Evolutionary conservation across 2,888 invertebrate species (phyloP).

Genomic region (Noctua comes): DNA sequence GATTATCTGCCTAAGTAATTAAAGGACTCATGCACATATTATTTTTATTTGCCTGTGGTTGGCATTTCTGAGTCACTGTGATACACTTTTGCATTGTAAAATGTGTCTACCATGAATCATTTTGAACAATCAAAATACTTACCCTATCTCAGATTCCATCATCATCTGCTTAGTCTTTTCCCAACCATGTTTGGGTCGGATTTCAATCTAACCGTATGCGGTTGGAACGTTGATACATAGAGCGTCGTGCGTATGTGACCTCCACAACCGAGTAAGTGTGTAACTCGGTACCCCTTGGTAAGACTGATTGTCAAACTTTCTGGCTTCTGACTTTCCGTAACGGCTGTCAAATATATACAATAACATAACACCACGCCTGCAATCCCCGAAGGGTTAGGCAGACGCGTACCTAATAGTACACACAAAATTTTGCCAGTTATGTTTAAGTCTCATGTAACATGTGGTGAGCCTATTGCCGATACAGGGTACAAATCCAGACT

Average conservation of each 20-base stretch:
- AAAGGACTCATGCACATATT: conserved; percentile 4
- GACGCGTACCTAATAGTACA: neutral
- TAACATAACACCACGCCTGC: neutral
- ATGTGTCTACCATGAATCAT: conserved; percentile 18
- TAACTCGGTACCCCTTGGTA: neutral
- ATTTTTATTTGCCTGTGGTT: conserved; percentile 20
- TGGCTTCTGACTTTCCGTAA: neutral
- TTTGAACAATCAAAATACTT: neutral
- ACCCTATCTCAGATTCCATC: neutral
- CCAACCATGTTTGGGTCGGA: neutral
- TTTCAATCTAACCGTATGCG: neutral
- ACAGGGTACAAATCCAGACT: too few species aligned
- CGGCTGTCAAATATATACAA: neutral
- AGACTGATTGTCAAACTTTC: neutral
- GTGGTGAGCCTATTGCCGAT: too few species aligned
- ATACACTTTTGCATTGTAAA: neutral
- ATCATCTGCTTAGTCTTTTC: neutral
- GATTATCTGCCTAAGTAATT: conserved; percentile 14
- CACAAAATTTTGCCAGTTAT: too few species aligned
- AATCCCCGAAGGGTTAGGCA: neutral
- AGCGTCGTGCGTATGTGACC: neutral
- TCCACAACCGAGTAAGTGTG: neutral
- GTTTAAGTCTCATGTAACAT: too few species aligned
- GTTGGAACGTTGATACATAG: neutral
- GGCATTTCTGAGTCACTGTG: conserved; percentile 23